These are phyloP conservation scores for Pyrgus malvae DNA, from an alignment of 2,888 invertebrate species.

Conservation along the genomic window DNA sequence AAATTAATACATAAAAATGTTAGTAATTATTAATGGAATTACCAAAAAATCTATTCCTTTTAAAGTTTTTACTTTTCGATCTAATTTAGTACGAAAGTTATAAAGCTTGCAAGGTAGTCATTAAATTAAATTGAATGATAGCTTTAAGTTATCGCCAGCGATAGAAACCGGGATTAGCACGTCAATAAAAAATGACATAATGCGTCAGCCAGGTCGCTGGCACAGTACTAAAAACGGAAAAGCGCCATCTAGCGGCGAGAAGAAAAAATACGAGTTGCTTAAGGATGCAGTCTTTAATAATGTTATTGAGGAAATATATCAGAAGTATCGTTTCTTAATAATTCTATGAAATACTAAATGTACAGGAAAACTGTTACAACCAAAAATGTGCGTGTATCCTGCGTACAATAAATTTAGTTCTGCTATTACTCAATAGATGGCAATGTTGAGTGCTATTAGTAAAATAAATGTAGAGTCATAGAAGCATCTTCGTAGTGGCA, in stretches of 20 bases:
- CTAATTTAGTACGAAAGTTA: too few relatives aligned
- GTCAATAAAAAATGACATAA: constrained; percentile 39
- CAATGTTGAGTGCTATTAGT: constrained; percentile 10
- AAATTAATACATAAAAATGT: too few relatives aligned
- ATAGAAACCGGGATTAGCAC: constrained; percentile 2
- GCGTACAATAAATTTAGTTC: constrained; percentile 22
- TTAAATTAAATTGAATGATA: too few relatives aligned
- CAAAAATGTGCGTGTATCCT: background rate
- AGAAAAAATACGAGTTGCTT: background rate
- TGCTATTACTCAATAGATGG: constrained; percentile 35
- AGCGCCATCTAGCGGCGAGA: constrained; percentile 55
- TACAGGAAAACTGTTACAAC: background rate
- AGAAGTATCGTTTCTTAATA: too few relatives aligned
- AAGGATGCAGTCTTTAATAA: background rate
- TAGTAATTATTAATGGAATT: too few relatives aligned
- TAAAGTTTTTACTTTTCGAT: too few relatives aligned
- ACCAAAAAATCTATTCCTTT: too few relatives aligned
- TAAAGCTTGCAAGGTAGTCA: too few relatives aligned
- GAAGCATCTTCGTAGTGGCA: too few relatives aligned
- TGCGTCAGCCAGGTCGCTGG: constrained; percentile 32
- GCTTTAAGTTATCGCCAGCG: background rate
- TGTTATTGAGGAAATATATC: too few relatives aligned
- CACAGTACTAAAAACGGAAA: background rate
- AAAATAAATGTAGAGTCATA: too few relatives aligned
- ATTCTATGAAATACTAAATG: too few relatives aligned